Percentiles rank a stretch among this genome's conserved stretches.
Conservation (phyloP, 2,113 vertebrate genomes). For the Pygathrix nemaeus region DNA sequence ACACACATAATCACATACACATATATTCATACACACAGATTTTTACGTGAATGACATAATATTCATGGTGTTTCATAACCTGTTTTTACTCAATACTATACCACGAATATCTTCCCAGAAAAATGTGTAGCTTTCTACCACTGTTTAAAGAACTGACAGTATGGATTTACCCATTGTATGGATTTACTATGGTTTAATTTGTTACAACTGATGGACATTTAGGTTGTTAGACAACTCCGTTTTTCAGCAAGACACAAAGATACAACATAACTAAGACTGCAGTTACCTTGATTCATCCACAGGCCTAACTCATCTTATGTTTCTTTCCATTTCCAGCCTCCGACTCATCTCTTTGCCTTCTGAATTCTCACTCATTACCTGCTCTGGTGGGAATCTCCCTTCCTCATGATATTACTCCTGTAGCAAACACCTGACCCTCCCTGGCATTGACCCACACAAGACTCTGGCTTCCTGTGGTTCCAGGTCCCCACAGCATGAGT, state of each 20-base stretch:
- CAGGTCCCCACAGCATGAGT: background rate
- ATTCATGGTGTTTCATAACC: background rate
- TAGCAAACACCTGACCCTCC: background rate
- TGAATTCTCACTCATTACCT: background rate
- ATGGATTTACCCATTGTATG: background rate
- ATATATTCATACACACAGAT: background rate
- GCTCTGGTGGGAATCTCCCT: background rate
- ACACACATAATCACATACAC: background rate
- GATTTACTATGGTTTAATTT: background rate
- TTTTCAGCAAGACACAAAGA: background rate
- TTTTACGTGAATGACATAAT: background rate
- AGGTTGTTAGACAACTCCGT: background rate
- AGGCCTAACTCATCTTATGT: background rate
- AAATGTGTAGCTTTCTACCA: background rate
- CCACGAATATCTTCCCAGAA: background rate
- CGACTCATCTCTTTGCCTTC: background rate
- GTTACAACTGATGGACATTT: background rate
- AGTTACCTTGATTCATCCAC: background rate
- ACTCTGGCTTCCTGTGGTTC: background rate
- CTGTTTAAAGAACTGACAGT: background rate
- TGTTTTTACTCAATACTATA: background rate
- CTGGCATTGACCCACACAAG: background rate
- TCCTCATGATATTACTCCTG: background rate
- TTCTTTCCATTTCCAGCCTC: background rate
- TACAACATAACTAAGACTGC: background rate